Evolutionary conservation across 2,888 invertebrate genomes (phyloP).

Genomic region (Polylopha cassiicola): DNA sequence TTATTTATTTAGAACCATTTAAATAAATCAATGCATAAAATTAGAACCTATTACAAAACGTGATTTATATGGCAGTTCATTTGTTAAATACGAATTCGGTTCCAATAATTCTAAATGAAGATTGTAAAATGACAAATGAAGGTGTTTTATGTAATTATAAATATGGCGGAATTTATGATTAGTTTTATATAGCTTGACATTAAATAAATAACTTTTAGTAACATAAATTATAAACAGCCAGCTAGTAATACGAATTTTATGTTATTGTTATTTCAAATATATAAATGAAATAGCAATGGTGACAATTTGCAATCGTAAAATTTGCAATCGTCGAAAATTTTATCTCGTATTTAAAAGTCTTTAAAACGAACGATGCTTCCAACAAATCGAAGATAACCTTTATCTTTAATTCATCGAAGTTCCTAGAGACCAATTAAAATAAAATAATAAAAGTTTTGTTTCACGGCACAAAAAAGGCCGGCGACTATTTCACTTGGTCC

Average conservation of each 20-base stretch:
- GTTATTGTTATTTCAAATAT: no score
- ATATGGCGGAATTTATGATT: no score
- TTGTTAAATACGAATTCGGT: constrained; percentile 56
- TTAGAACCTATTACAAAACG: constrained; percentile 63
- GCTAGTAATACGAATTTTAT: no score
- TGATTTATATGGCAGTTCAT: constrained; percentile 70
- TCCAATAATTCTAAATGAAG: constrained; percentile 26
- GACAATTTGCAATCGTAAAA: no score
- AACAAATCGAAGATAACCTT: constrained; percentile 10
- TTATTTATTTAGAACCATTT: constrained; percentile 68
- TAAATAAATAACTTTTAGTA: no score
- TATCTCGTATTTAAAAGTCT: no score
- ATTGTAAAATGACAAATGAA: constrained; percentile 1
- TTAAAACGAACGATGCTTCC: constrained; percentile 10
- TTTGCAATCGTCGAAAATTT: no score
- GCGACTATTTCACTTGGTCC: constrained; percentile 39
- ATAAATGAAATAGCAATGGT: no score
- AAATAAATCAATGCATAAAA: constrained; percentile 72
- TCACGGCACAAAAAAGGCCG: constrained; percentile 41
- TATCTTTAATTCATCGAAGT: constrained; percentile 19
- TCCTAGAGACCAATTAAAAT: constrained; percentile 18
- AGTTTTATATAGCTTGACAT: no score
- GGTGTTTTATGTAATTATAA: not conserved
- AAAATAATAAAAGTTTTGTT: constrained; percentile 25
- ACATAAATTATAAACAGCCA: no score